Evolutionary conservation across 1,140 invertebrate genomes (phyloP).

Genomic region (Phthorimaea operculella): DNA sequence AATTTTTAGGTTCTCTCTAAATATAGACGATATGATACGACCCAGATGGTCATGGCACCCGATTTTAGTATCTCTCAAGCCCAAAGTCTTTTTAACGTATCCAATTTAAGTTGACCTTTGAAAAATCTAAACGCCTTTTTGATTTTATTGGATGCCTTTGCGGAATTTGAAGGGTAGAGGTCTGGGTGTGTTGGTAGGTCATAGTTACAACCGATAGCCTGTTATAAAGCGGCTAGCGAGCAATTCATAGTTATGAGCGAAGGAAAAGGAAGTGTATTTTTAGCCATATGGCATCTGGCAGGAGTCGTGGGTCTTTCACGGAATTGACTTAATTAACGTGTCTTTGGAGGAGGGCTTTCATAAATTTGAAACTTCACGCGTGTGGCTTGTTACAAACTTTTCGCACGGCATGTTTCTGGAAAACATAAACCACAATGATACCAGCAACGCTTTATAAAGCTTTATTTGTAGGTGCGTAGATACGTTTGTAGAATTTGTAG

Average conservation of each 20-base stretch:
- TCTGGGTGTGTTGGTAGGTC: constrained; percentile 36
- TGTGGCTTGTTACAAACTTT: not conserved
- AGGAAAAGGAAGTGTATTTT: constrained; percentile 66
- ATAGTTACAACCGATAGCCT: constrained; percentile 52
- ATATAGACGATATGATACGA: constrained; percentile 59
- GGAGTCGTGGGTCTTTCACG: constrained; percentile 46
- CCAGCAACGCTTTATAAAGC: too few relatives aligned
- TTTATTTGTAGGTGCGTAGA: too few relatives aligned
- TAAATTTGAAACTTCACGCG: not conserved
- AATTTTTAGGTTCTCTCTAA: constrained; percentile 58
- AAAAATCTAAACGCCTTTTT: constrained; percentile 34
- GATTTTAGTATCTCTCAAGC: constrained; percentile 56
- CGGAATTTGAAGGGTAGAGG: constrained; percentile 28
- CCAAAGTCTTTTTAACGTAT: constrained; percentile 45
- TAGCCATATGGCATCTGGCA: constrained; percentile 57
- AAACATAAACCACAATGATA: too few relatives aligned
- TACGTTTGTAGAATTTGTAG: too few relatives aligned
- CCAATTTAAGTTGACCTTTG: constrained; percentile 40
- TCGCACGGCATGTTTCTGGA: too few relatives aligned
- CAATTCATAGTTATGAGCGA: constrained; percentile 62
- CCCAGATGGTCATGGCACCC: constrained; percentile 60
- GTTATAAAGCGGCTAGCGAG: constrained; percentile 41
- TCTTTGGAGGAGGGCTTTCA: constrained; percentile 24
- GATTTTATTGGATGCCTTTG: constrained; percentile 25
- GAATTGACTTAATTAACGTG: constrained; percentile 59